Evolutionary conservation across 2,797 vertebrate genomes (phyloP), one percentile per base, ranked within the genome.

Genomic region (Pangasius djambal): DNA sequence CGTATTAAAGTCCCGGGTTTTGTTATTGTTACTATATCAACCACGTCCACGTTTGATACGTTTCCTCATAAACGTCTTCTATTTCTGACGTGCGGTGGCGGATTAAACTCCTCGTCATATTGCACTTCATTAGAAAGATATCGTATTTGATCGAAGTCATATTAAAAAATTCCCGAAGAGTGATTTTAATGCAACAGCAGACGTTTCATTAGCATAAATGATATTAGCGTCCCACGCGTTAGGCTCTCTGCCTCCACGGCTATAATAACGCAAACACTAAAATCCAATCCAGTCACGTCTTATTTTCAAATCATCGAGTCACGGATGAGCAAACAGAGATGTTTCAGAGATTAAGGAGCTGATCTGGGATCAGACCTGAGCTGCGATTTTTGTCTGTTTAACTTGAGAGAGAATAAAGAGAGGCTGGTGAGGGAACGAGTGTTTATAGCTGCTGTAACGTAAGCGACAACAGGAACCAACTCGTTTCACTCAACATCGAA

Each of bases 131-230:
- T 85, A 7, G 77, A 75, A 72, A 31, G 48, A 59, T 75, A 82
- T 82, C 81, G 78, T 75, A 20, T 69, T 34, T 70, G 89, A 90
- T 87, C 63, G 83, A 67, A 70, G 50, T 89, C 65, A 6, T 65
- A 52, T 63, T 63, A 44, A 34, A 61, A 48, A 84, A 18, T 40
- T 69, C 55, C 37, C 3, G 57, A 61, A 70, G 31, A 57, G 20
- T 48, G 50, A 55, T 75, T 75, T 88, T 48, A 88, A 74, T 75
- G 18, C 50, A 37, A 75, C 55, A 50, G 57, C 22, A 61, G 31
- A 20, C 44, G 70, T 77, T 70, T 78, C 82, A 77, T 85, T 75
- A 85, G 25, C 83, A 67, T 55, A 69, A 78, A 57, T 55, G 72
- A 85, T 55, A 75, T 88, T 52, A 78, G 22, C 3, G 31, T 65